phyloP scores from a whole-genome alignment of 92 coral and sea anemone species.

The Scolanthus callimorphus region DNA sequence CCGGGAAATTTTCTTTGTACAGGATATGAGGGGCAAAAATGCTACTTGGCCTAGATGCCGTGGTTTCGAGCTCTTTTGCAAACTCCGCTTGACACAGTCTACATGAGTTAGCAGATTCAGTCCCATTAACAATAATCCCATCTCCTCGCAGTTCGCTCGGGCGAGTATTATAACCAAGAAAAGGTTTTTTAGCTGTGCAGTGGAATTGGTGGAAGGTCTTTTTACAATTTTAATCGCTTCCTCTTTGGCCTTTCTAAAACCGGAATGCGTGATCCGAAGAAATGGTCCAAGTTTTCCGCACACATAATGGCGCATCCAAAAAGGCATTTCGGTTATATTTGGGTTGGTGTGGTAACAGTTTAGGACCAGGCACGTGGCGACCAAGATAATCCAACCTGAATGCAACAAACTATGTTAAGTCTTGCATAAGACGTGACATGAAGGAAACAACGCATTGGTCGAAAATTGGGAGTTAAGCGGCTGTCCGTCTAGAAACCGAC shows the following conservation, averaged over 20 bases:
- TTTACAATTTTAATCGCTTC: constrained; percentile 7
- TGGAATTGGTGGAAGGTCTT: constrained; percentile 6
- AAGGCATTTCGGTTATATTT: constrained; percentile 74
- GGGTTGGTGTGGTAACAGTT: constrained; percentile 84
- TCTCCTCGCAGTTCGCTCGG: constrained; percentile 1
- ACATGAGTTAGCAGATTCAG: neutral
- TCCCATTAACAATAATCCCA: too few species aligned
- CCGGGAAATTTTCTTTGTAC: neutral
- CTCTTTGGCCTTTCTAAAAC: constrained; percentile 6
- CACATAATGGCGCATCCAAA: constrained; percentile 78
- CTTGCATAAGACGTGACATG: too few species aligned
- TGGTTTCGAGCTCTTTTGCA: neutral
- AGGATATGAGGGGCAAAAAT: neutral
- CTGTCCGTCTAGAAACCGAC: neutral
- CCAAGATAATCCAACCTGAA: constrained; percentile 83
- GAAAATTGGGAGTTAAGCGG: too few species aligned
- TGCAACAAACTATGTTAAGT: neutral
- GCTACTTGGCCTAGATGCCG: neutral
- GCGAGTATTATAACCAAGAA: constrained; percentile 5
- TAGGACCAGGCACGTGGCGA: constrained; percentile 83
- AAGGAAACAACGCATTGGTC: too few species aligned
- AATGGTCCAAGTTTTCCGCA: constrained; percentile 66
- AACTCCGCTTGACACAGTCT: neutral
- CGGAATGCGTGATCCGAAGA: constrained; percentile 28
- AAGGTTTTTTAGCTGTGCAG: constrained; percentile 10